phyloP scores from a whole-genome alignment of 2,888 invertebrate genomes.

The Tiliacea aurago region DNA sequence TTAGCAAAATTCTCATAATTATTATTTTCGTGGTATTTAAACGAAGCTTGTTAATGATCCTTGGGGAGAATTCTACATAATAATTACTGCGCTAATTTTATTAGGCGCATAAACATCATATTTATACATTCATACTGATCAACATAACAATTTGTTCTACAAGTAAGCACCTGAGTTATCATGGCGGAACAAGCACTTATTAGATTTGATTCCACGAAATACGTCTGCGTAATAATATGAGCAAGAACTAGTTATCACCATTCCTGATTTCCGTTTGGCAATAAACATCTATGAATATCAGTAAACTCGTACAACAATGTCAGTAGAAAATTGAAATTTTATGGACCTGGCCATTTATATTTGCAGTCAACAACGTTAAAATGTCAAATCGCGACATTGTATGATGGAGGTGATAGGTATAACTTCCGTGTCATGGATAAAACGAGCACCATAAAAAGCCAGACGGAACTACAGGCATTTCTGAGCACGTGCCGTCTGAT shows the following conservation, averaged over 20 bases:
- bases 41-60: neutral
- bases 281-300: constrained; percentile 2
- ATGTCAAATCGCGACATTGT: constrained; percentile 29
- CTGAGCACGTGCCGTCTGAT: constrained; percentile 65
- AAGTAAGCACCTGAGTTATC: neutral
- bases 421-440: constrained; percentile 33
- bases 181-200: constrained; percentile 1
- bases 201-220: constrained; percentile 16
- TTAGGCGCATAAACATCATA: neutral
- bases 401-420: constrained; percentile 6
- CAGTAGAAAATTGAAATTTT: neutral
- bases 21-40: neutral
- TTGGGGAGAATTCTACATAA: neutral
- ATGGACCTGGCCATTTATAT: neutral
- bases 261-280: constrained; percentile 12
- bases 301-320: constrained; percentile 2
- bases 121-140: constrained; percentile 4
- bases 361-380: constrained; percentile 2
- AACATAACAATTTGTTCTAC: constrained; percentile 20
- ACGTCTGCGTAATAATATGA: constrained; percentile 5
- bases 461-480: constrained; percentile 63
- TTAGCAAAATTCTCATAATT: neutral
- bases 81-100: constrained; percentile 12
- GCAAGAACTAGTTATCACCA: constrained; percentile 5
- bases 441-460: constrained; percentile 30